Evolutionary conservation across 2,888 invertebrate genomes (phyloP).

Genomic region (Meiosimyza decipiens): DNA sequence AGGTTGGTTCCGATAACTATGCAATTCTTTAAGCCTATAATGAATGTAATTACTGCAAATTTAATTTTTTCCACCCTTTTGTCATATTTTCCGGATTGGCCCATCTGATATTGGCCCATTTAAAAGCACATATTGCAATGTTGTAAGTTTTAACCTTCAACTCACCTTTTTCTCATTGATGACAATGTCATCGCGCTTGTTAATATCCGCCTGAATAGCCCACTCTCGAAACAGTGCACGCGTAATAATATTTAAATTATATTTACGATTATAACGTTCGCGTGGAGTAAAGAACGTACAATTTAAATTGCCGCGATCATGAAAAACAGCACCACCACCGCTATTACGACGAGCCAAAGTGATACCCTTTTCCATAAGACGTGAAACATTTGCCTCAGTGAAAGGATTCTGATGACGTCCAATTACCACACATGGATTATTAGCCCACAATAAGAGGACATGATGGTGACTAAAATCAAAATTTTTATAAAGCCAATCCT

Average conservation of each 20-base stretch:
- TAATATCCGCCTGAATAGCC: conserved; percentile 80
- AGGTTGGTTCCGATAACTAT: too few species aligned
- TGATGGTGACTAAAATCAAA: conserved; percentile 85
- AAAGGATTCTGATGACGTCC: conserved; percentile 98
- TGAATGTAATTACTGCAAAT: too few species aligned
- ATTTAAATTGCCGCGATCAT: conserved; percentile 93
- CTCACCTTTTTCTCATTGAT: conserved; percentile 74
- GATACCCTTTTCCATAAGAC: conserved; percentile 75
- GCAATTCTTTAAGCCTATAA: too few species aligned
- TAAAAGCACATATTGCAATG: too few species aligned
- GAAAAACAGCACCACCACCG: conserved; percentile 97
- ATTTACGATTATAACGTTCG: conserved; percentile 84
- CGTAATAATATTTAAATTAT: conserved; percentile 89
- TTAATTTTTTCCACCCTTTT: too few species aligned
- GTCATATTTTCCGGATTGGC: too few species aligned
- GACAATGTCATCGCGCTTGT: conserved; percentile 87
- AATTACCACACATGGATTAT: conserved; percentile 93
- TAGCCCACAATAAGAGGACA: conserved; percentile 91
- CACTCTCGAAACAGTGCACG: conserved; percentile 85
- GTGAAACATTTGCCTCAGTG: conserved; percentile 85
- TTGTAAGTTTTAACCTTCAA: background rate
- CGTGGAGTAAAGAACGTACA: conserved; percentile 90
- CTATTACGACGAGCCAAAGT: conserved; percentile 89
- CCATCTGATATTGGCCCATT: too few species aligned
- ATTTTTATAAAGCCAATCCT: conserved; percentile 95